Evolutionary conservation across 2,797 vertebrate genomes (phyloP).

Genomic region (Oreonectes daqikongensis): DNA sequence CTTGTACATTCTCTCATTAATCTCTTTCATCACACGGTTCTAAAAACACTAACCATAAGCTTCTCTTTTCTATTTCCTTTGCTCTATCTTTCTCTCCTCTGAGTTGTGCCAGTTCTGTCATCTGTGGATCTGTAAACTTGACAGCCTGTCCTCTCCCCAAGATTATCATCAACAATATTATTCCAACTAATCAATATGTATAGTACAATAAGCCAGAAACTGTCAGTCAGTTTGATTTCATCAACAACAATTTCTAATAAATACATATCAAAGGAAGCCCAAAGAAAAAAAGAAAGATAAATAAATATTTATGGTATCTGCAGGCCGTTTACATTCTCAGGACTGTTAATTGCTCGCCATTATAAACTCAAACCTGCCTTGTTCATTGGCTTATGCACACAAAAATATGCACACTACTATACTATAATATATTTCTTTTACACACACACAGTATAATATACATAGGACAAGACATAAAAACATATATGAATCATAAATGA

Average conservation of each 20-base stretch:
- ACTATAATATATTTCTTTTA: background rate
- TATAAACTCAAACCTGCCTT: background rate
- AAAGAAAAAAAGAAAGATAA: conserved; percentile 32
- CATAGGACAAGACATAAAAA: background rate
- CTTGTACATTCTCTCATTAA: background rate
- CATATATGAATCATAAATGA: background rate
- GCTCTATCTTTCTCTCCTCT: conserved; percentile 5
- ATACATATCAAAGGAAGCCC: conserved; percentile 34
- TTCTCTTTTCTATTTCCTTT: conserved; percentile 19
- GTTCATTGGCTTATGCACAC: background rate
- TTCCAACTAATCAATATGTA: conserved; percentile 53
- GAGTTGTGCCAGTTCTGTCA: conserved; percentile 48
- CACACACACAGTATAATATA: too few species aligned
- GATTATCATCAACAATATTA: conserved; percentile 45
- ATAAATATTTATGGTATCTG: conserved; percentile 4
- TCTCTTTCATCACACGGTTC: background rate
- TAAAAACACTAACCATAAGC: conserved; percentile 8
- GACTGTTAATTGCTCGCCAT: conserved; percentile 27
- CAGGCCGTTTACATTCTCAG: conserved; percentile 24
- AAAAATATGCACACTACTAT: background rate
- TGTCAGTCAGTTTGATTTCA: conserved; percentile 51
- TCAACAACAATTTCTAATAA: conserved; percentile 50
- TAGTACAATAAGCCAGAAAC: conserved; percentile 48
- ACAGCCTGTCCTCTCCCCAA: conserved; percentile 40
- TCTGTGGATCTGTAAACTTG: conserved; percentile 24